phyloP scores from a whole-genome alignment of 2,113 vertebrate species.

The Cyprinodon variegatus region DNA sequence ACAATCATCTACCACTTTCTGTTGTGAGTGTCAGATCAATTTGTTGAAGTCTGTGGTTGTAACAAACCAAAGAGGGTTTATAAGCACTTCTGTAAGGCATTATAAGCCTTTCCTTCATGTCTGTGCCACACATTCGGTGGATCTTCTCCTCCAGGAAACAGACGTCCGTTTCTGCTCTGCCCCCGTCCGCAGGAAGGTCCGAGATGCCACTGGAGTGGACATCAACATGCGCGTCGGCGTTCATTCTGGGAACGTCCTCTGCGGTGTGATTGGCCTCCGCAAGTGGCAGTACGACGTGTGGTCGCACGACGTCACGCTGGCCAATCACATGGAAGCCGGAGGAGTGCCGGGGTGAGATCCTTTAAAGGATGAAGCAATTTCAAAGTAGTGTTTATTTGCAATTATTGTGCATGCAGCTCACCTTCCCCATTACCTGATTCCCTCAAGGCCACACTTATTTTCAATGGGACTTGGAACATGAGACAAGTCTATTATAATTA shows the following conservation, averaged over 20 bases:
- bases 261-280: slow-evolving; percentile 94
- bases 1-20: too few species aligned
- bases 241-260: slow-evolving; percentile 96
- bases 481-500: slow-evolving; percentile 18
- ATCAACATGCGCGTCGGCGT: slow-evolving; percentile 98
- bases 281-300: slow-evolving; percentile 99
- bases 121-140: neutral
- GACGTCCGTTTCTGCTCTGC: neutral
- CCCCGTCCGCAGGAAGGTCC: slow-evolving; percentile 86
- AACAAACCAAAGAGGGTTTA: neutral
- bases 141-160: neutral
- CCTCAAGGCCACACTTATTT: neutral
- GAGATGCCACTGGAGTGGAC: slow-evolving; percentile 94
- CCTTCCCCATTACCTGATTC: neutral
- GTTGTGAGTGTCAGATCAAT: neutral
- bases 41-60: neutral
- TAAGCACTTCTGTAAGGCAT: too few species aligned
- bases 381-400: neutral
- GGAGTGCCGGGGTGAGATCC: slow-evolving; percentile 92
- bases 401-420: neutral
- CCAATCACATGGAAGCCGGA: slow-evolving; percentile 99
- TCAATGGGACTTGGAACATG: neutral
- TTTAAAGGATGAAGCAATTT: neutral
- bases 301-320: slow-evolving; percentile 98
- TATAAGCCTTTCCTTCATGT: neutral